Conservation (phyloP, 2,888 invertebrate genomes). For the Prenolepis imparis region DNA sequence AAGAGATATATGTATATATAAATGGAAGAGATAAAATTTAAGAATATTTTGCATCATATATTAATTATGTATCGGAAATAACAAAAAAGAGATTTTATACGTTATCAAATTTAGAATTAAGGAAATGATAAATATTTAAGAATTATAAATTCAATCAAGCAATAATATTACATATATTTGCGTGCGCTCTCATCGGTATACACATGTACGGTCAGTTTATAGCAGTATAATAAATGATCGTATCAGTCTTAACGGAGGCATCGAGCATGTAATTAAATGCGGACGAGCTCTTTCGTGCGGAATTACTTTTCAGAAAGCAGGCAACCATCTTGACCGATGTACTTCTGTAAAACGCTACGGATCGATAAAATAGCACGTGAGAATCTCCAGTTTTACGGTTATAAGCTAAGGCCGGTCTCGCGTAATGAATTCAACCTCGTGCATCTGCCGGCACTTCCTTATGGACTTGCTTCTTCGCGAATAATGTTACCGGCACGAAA, state of each 20-base stretch:
- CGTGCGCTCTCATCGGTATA: background rate
- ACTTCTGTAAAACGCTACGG: constrained; percentile 45
- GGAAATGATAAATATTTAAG: background rate
- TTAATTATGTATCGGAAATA: background rate
- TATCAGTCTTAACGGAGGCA: constrained; percentile 38
- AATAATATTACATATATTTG: background rate
- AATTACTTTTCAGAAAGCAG: constrained; percentile 48
- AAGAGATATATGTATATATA: background rate
- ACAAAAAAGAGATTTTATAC: background rate
- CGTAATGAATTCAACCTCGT: constrained; percentile 50
- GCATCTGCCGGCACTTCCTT: constrained; percentile 42
- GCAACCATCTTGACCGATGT: constrained; percentile 51
- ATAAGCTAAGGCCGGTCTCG: constrained; percentile 42
- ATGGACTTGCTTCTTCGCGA: constrained; percentile 34
- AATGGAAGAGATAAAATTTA: background rate
- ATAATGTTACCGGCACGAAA: constrained; percentile 52
- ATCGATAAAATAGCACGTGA: constrained; percentile 58
- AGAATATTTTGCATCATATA: background rate
- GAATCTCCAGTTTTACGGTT: constrained; percentile 49
- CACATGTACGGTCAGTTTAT: constrained; percentile 7
- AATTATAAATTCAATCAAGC: background rate
- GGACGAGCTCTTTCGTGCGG: constrained; percentile 22
- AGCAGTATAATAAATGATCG: constrained; percentile 44
- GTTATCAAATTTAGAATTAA: background rate
- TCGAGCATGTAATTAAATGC: constrained; percentile 52